phyloP scores from a whole-genome alignment of 23 tunicate species.

The Oikopleura vanhoeffeni region DNA sequence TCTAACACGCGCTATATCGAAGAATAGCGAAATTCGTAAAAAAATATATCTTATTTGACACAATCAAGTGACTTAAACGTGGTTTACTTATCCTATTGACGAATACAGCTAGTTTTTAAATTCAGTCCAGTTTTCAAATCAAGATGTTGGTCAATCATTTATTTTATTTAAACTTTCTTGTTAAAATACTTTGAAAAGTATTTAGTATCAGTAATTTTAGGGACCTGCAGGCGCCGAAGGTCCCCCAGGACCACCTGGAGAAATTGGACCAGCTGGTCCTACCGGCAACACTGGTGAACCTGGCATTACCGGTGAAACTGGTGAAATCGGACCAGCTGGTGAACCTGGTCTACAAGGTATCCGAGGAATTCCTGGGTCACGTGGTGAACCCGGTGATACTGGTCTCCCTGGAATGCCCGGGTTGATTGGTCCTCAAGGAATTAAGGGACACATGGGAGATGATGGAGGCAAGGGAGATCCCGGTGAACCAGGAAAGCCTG shows the following conservation, averaged over 20 bases:
- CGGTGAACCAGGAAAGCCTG: background rate
- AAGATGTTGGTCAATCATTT: too few relatives aligned
- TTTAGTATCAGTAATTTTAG: too few relatives aligned
- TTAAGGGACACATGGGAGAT: background rate
- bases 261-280: background rate
- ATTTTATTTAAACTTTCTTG: too few relatives aligned
- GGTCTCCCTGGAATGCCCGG: background rate
- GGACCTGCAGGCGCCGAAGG: background rate
- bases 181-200: too few relatives aligned
- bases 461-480: background rate
- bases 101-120: too few relatives aligned
- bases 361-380: background rate
- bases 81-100: too few relatives aligned
- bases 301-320: constrained; percentile 3
- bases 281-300: background rate
- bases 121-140: too few relatives aligned
- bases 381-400: background rate
- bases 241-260: background rate
- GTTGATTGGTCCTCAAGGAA: background rate
- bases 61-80: too few relatives aligned
- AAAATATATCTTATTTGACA: too few relatives aligned
- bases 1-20: too few relatives aligned
- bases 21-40: too few relatives aligned
- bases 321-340: constrained; percentile 5
- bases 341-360: background rate